A percentile compares a stretch with the other conserved stretches of the same genome.
Evolutionary conservation across 2,888 invertebrate species (phyloP).

Genomic region (Patella depressa): DNA sequence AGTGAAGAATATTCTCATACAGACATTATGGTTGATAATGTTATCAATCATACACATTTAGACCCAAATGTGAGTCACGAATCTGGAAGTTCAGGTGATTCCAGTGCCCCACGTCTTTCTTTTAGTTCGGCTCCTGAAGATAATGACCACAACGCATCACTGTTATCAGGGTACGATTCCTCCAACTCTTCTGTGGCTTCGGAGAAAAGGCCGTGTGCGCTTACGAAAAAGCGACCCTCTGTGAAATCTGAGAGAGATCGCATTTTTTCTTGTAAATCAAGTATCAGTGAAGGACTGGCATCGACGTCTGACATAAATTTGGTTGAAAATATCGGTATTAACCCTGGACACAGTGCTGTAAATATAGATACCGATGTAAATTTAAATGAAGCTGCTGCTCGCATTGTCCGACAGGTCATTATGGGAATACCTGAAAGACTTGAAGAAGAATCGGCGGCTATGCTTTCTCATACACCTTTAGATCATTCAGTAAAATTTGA

Average conservation of each 20-base stretch:
- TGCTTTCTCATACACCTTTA: background rate
- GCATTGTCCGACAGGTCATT: slow-evolving; percentile 40
- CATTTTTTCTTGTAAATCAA: background rate
- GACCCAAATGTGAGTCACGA: background rate
- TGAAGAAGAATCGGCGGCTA: slow-evolving; percentile 4
- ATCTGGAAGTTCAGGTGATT: background rate
- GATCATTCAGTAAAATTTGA: background rate
- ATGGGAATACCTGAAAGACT: slow-evolving; percentile 33
- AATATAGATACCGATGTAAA: background rate
- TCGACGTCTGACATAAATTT: background rate
- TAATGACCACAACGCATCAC: background rate
- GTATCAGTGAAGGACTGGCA: background rate
- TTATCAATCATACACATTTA: background rate
- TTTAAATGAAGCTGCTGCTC: slow-evolving; percentile 35
- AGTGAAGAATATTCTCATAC: background rate
- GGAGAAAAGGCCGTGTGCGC: background rate
- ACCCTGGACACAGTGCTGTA: background rate
- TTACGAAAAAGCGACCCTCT: background rate
- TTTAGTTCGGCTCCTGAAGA: background rate
- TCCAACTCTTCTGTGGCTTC: background rate
- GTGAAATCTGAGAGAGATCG: background rate
- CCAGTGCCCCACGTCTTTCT: background rate
- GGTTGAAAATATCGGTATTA: background rate
- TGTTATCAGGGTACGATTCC: background rate
- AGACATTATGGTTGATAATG: background rate